These are phyloP conservation scores for Chromobotia macracanthus DNA, from an alignment of 2,797 vertebrate genomes.

Conservation along the genomic window DNA sequence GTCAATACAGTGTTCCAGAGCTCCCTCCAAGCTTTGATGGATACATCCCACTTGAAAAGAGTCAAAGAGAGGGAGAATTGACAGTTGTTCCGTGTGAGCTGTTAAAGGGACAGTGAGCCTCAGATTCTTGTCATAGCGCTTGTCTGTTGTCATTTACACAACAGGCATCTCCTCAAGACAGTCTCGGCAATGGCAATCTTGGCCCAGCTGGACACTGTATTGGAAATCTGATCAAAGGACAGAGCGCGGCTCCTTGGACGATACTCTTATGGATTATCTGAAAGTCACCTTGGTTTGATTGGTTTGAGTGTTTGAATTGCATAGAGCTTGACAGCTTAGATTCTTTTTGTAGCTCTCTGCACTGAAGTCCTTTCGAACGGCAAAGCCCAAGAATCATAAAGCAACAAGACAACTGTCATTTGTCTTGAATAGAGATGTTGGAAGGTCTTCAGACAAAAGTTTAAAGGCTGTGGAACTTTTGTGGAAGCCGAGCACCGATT, in stretches of 20 bases:
- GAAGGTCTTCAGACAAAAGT: neutral
- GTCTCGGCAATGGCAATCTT: slow-evolving; percentile 73
- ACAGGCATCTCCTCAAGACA: slow-evolving; percentile 67
- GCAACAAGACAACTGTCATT: neutral
- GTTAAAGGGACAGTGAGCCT: slow-evolving; percentile 77
- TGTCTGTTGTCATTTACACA: slow-evolving; percentile 76
- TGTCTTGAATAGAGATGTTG: neutral
- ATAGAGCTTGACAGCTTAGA: slow-evolving; percentile 70
- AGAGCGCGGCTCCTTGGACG: slow-evolving; percentile 75
- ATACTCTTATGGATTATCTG: slow-evolving; percentile 83
- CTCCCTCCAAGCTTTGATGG: slow-evolving; percentile 94
- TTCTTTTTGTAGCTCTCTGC: slow-evolving; percentile 11
- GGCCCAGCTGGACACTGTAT: slow-evolving; percentile 68
- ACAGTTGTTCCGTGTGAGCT: slow-evolving; percentile 78
- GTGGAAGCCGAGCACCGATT: too few species aligned
- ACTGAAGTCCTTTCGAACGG: neutral
- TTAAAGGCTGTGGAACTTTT: too few species aligned
- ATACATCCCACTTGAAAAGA: slow-evolving; percentile 86
- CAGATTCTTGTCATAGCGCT: slow-evolving; percentile 73
- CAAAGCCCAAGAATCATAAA: neutral
- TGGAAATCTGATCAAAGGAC: slow-evolving; percentile 83
- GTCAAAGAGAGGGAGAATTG: slow-evolving; percentile 86
- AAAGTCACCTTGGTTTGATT: slow-evolving; percentile 83
- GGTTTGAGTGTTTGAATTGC: slow-evolving; percentile 75
- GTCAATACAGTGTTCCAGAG: slow-evolving; percentile 99